Base-by-base conservation (phyloP, 2,113 vertebrate genomes). In the Pitta sordida region DNA sequence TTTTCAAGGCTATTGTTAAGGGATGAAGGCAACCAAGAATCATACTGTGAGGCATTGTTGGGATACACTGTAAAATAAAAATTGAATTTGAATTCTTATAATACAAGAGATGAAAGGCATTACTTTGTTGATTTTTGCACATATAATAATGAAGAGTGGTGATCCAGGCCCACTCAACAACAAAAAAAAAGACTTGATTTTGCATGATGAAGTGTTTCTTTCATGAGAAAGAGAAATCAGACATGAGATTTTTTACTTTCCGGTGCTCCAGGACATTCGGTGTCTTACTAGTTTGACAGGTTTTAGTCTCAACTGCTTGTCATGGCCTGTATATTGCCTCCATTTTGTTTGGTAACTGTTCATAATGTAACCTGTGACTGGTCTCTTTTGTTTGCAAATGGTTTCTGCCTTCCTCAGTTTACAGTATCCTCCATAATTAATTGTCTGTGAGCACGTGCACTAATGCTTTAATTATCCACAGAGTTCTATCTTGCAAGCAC, bases 51-150 rank as follows among this genome's bases (percentile, higher is more conserved):
- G 43, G 58, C 81, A 95, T 78, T 91, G 56, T 91, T 74, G 86
- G 70, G 5, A 70, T 90, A 65, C 76, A 68, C 84, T 90, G 78
- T 92, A 78, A 96, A 96, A 96, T 95, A 95, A 94, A 96, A 95
- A 94, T 73, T 94, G 90, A 94, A 97, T 96, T 91, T 92, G 64
- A 93, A 93, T 90, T 95, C 78, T 73, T 93, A 60, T 75, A 94
- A 80, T 88, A 73, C n/a, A 79, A 78, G 88, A 83, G 64, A 94
- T 83, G 64, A 96, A 96, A 95, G 60, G 36, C 85, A 93, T 90
- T 91, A 82, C 55, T 63, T 20, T 88, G 86, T 85, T 95, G 87
- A 88, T 95, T 95, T 93, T 86, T 94, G 63, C 58, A 95, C 77
- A 74, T 3, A 6, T 74, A 77, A 44, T 94, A 95, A 95, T 91